Evolutionary conservation across 2,113 vertebrate genomes (phyloP), one percentile per base, ranked within the genome.

Genomic region (Gymnarchus niloticus): DNA sequence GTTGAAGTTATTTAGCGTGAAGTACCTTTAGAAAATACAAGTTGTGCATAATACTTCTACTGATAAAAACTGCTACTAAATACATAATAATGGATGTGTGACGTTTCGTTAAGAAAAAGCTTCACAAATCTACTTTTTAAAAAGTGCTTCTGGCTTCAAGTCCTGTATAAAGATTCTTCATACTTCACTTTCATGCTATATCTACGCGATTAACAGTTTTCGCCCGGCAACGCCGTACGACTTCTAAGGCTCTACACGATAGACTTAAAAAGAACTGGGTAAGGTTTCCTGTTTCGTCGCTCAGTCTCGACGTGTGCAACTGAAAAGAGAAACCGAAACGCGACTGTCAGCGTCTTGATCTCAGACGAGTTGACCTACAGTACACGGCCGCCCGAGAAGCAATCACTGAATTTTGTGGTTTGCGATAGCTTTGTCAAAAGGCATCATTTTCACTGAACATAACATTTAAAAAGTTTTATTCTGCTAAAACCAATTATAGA

Each of bases 251-350:
- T 78, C 21, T 10, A 19, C 44, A 6, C 6, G 44, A 7, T 21
- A 78, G 76, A 78, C 51, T 28, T 54, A 19, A 54, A 28, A 51
- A 25, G 80, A 54, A 33, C 6, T 54, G 25, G 49, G 49, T 52
- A 28, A 33, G 25, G 7, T 73, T 73, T 73, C 49, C 14, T 41
- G 49, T 52, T 25, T 54, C 46, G 6, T 81, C 51, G 14, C 80
- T 0, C n/a, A 54, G 46, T 81, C 51, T 25, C 14, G n/a, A 33
- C 23, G 21, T 9, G 3, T 77, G 41, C 73, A 48, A 77, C n/a
- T 54, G 80, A 82, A 82, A 82, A 54, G 6, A 56, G 51, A 82
- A 82, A 82, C n/a, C 14, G 48, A 82, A 54, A 82, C 9, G 77
- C 77, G 10, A 51, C 46, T 14, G 77, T 81, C 77, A 48, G 28